These are phyloP conservation scores for Donacobius atricapilla DNA, from an alignment of 2,113 vertebrate genomes.

Conservation along the genomic window DNA sequence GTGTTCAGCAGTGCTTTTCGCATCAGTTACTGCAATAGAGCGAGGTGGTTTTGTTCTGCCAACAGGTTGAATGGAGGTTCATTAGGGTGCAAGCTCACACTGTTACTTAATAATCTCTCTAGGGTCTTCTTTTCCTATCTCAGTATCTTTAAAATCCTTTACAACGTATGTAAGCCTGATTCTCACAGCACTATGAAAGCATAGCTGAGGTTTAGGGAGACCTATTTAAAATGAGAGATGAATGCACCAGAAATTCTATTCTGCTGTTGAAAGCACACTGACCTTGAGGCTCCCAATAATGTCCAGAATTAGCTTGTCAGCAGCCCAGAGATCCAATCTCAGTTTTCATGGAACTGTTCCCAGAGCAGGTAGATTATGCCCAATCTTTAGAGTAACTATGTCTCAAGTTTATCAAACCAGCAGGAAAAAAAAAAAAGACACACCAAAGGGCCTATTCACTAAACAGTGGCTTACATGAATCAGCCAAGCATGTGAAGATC, in stretches of 20 bases:
- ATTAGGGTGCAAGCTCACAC: neutral
- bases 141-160: neutral
- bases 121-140: neutral
- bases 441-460: slow-evolving; percentile 59
- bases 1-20: neutral
- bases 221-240: slow-evolving; percentile 26
- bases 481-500: slow-evolving; percentile 39
- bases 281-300: slow-evolving; percentile 43
- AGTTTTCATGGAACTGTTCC: slow-evolving; percentile 58
- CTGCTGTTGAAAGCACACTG: slow-evolving; percentile 48
- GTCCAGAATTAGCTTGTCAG: slow-evolving; percentile 65
- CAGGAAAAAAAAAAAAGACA: neutral
- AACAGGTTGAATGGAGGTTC: neutral
- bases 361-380: slow-evolving; percentile 56
- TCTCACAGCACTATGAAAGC: neutral
- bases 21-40: neutral
- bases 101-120: neutral
- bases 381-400: slow-evolving; percentile 60
- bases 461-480: slow-evolving; percentile 1
- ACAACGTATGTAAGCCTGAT: neutral
- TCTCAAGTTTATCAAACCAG: slow-evolving; percentile 62
- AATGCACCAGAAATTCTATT: slow-evolving; percentile 51
- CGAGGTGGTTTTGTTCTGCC: neutral
- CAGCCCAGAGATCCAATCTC: slow-evolving; percentile 56
- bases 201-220: neutral